Base-by-base conservation (phyloP, 2,113 vertebrate genomes). In the Beaufortia kweichowensis region DNA sequence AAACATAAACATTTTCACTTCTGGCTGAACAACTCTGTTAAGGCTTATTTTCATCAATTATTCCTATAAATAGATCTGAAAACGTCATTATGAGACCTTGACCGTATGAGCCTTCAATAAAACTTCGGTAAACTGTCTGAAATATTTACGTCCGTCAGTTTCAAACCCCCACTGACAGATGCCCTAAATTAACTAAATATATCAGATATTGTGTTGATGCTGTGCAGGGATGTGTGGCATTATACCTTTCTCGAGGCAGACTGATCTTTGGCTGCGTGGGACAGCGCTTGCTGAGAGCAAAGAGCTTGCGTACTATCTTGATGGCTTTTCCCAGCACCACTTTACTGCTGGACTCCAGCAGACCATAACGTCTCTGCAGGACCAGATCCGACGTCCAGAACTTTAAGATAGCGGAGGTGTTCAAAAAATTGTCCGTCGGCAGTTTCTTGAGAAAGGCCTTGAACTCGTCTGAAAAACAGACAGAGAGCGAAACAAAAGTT, bases 251-350 rank as follows among this genome's bases (percentile, higher is more conserved):
- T 88, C 94, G 91, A 0, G 95, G 95, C 78, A 98, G 90, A 78
- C 87, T 94, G 91, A 97, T 95, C 84, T 77, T 94, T 39, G 96
- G 96, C 17, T 96, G 96, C 77, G 93, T 93, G 12, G 90, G 95
- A 88, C 97, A 99, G 78, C 93, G 95, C 82, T 98, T 98, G 89
- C 96, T 97, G 80, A 98, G 93, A 66, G 95, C 95, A 90, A 98
- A 98, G 82, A 99, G 93, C 31, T 97, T 94, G 61, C 93, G 94
- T 82, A 97, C 85, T 1, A 96, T 92, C 39, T 95, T 93, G 63
- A 94, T 94, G 33, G 92, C 93, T 88, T 98, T 99, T 68, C 89
- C 90, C 76, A 93, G 86, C 0, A 98, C 90, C 80, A 93, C 81
- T 79, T 93, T 92, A 63, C 95, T 83, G 86, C 90, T 93, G 79